These are phyloP conservation scores for Passerina amoena DNA, from an alignment of 2,113 vertebrate genomes.

Conservation along the genomic window DNA sequence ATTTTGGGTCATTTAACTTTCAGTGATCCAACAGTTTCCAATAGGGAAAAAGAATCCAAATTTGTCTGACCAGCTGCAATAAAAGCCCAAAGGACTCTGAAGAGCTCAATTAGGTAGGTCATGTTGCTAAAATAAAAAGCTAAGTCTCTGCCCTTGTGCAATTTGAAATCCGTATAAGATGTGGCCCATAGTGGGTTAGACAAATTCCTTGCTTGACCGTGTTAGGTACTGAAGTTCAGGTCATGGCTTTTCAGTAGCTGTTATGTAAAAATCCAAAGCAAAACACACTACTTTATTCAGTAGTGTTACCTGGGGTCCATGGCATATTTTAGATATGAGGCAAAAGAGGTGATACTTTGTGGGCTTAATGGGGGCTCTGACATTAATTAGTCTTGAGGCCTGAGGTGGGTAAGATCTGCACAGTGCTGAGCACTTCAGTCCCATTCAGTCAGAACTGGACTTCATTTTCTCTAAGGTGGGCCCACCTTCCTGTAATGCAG, in stretches of 20 bases:
- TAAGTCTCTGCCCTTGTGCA: background rate
- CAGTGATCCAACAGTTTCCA: background rate
- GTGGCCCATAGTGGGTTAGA: background rate
- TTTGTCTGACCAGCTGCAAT: background rate
- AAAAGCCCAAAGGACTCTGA: background rate
- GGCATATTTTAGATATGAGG: background rate
- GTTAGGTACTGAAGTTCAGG: background rate
- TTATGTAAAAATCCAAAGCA: background rate
- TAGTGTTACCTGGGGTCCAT: background rate
- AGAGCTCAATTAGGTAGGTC: background rate
- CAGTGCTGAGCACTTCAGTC: background rate
- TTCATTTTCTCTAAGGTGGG: background rate
- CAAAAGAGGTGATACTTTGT: background rate
- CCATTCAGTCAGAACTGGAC: background rate
- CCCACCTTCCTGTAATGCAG: background rate
- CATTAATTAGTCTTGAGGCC: background rate
- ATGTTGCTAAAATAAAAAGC: constrained; percentile 20
- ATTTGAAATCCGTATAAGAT: background rate
- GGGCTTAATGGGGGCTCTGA: background rate
- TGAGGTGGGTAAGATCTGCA: background rate
- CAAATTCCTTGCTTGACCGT: background rate
- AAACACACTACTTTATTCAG: background rate
- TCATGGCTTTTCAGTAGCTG: background rate
- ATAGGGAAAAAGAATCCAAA: background rate
- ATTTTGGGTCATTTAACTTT: background rate